Conservation (phyloP, 2,113 vertebrate species). For the Ctenomys sociabilis region DNA sequence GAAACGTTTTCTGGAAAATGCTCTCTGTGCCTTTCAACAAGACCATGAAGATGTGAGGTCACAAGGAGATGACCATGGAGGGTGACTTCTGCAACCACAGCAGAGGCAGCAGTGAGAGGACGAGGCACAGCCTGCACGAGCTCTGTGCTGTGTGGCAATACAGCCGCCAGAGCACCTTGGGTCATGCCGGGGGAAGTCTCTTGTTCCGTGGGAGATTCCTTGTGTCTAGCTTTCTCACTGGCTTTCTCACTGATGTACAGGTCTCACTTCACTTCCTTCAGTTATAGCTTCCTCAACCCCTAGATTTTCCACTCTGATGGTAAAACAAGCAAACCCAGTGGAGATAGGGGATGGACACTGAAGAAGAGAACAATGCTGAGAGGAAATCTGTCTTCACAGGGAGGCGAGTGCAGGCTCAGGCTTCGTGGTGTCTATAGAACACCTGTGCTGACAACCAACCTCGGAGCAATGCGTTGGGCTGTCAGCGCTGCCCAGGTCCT, state of each 20-base stretch:
- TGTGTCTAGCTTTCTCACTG: background rate
- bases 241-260: background rate
- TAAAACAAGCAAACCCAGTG: background rate
- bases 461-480: background rate
- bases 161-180: background rate
- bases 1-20: background rate
- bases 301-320: background rate
- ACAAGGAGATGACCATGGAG: background rate
- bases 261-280: background rate
- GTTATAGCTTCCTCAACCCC: background rate
- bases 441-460: background rate
- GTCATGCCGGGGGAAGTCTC: background rate
- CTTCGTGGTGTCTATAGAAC: background rate
- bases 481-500: no score
- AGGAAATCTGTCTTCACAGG: background rate
- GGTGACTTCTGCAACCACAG: background rate
- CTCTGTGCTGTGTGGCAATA: no score
- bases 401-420: accelerated
- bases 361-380: background rate
- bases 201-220: background rate
- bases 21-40: no score
- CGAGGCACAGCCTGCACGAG: background rate
- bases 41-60: background rate
- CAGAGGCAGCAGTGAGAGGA: background rate
- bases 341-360: background rate